Conservation (phyloP, 2,888 invertebrate species). For the Barypeithes pellucidus region DNA sequence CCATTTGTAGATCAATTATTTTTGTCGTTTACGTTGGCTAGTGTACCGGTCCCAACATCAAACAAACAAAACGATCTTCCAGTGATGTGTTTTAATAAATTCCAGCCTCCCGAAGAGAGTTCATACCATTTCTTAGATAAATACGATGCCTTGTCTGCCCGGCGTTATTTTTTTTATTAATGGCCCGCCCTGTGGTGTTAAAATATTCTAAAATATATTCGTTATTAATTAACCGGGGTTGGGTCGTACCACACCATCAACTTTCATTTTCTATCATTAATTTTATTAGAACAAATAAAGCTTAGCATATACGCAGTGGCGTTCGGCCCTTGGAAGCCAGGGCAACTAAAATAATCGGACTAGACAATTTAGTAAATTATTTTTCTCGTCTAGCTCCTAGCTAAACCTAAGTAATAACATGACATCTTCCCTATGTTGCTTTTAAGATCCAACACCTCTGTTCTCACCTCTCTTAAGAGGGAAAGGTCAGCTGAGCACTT, state of each 20-base stretch:
- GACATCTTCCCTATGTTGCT: no score
- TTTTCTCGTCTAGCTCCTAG: no score
- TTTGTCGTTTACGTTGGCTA: constrained; percentile 10
- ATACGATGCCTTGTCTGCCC: constrained; percentile 62
- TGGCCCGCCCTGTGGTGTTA: constrained; percentile 64
- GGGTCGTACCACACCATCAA: constrained; percentile 46
- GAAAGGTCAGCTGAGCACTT: no score
- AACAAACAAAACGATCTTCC: constrained; percentile 51
- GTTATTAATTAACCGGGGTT: constrained; percentile 64
- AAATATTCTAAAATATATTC: constrained; percentile 66
- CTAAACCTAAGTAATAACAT: no score
- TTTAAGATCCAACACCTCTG: no score
- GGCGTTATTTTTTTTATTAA: constrained; percentile 65
- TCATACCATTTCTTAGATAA: constrained; percentile 64
- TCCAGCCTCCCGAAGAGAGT: constrained; percentile 59
- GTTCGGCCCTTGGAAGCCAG: no score
- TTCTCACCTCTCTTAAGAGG: no score
- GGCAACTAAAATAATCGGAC: no score
- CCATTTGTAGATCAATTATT: no score
- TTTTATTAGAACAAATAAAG: no score
- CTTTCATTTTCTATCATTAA: constrained; percentile 38
- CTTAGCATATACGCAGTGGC: no score
- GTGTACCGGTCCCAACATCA: constrained; percentile 44
- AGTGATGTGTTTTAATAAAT: constrained; percentile 58
- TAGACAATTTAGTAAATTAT: no score